These are phyloP conservation scores for Xiphydria camelus DNA, from an alignment of 2,888 invertebrate genomes.

Conservation along the genomic window DNA sequence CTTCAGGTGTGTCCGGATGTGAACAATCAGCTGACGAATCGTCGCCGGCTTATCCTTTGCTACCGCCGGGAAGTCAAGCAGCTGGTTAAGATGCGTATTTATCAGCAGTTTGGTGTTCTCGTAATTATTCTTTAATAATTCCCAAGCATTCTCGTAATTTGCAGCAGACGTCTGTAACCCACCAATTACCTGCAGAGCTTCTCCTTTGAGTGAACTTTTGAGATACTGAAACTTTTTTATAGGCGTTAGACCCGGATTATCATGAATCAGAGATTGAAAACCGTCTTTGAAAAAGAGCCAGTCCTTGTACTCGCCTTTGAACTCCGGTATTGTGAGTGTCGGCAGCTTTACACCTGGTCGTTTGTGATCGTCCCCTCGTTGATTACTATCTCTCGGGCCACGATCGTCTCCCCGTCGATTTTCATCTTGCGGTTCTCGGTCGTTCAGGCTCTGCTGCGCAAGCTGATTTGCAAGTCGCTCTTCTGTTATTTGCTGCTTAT, in stretches of 20 bases:
- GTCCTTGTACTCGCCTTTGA: constrained; percentile 10
- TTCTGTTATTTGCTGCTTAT: neutral
- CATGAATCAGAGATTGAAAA: constrained; percentile 12
- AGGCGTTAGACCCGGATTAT: neutral
- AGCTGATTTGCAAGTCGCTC: neutral
- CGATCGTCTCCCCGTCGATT: neutral
- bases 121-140: constrained; percentile 9
- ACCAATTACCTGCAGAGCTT: constrained; percentile 9
- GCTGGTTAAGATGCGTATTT: constrained; percentile 14
- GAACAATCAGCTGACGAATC: constrained; percentile 20
- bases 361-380: neutral
- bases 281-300: constrained; percentile 15
- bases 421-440: neutral
- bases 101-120: constrained; percentile 11
- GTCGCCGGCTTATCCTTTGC: constrained; percentile 14
- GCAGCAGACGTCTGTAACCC: constrained; percentile 8
- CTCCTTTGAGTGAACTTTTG: neutral
- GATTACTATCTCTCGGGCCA: neutral
- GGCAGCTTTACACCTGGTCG: constrained; percentile 8
- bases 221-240: constrained; percentile 17
- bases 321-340: constrained; percentile 11
- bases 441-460: neutral
- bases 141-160: constrained; percentile 15
- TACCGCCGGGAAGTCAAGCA: constrained; percentile 15
- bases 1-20: constrained; percentile 23